These are phyloP conservation scores for Galagoides demidoff DNA, from an alignment of 2,797 vertebrate species.

Conservation along the genomic window DNA sequence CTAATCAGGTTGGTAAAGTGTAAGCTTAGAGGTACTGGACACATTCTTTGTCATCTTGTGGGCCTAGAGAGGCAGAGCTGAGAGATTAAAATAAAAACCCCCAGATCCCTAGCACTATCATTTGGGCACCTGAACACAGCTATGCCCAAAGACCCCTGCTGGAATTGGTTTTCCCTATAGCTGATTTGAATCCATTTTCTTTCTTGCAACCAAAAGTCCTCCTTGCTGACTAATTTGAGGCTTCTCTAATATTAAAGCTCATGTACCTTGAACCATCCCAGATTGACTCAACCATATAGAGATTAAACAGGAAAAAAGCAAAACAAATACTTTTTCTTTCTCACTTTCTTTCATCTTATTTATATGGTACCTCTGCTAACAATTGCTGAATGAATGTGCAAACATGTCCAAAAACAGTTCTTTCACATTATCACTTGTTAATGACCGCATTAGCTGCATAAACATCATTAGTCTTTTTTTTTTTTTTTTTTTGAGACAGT, in stretches of 20 bases:
- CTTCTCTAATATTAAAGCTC: background rate
- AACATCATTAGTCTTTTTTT: background rate
- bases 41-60: background rate
- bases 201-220: background rate
- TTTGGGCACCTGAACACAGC: slow-evolving; percentile 8
- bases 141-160: background rate
- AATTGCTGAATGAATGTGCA: background rate
- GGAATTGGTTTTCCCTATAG: background rate
- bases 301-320: background rate
- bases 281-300: slow-evolving; percentile 26
- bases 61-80: background rate
- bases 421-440: background rate
- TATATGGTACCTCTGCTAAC: background rate
- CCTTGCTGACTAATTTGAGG: background rate
- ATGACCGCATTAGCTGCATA: background rate
- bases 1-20: background rate
- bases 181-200: background rate
- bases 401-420: background rate
- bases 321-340: slow-evolving; percentile 57
- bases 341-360: slow-evolving; percentile 3
- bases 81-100: background rate
- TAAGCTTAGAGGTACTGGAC: background rate
- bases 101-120: background rate
- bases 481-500: no score
- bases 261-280: background rate